Conservation (phyloP, 2,797 vertebrate species). For the Potorous gilbertii region DNA sequence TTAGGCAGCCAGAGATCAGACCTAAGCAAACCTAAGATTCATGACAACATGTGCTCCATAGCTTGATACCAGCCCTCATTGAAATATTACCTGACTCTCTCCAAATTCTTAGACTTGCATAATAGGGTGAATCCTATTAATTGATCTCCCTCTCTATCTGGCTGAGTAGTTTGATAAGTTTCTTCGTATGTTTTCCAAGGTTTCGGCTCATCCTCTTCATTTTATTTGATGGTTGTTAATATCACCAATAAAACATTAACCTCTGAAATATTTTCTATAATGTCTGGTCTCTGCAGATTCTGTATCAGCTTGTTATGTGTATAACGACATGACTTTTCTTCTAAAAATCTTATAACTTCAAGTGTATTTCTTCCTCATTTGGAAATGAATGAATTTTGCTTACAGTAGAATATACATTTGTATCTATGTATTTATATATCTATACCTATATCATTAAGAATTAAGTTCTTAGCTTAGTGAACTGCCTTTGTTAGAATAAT, state of each 20-base stretch:
- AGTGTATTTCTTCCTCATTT: not conserved
- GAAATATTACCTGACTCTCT: not conserved
- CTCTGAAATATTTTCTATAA: not conserved
- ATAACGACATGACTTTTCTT: not conserved
- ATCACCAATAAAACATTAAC: not conserved
- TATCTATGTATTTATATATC: not conserved
- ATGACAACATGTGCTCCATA: not conserved
- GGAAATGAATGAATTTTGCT: not conserved
- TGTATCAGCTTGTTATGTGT: not conserved
- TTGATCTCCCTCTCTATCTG: not conserved
- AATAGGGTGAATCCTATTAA: not conserved
- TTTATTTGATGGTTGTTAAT: not conserved
- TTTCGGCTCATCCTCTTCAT: not conserved
- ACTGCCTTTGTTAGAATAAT: not conserved
- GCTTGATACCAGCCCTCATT: not conserved
- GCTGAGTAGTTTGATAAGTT: not conserved
- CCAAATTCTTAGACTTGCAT: not conserved
- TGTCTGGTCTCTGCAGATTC: not conserved
- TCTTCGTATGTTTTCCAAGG: not conserved
- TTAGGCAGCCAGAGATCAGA: conserved; percentile 26
- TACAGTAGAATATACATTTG: not conserved
- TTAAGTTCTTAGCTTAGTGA: not conserved
- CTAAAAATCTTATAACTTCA: not conserved
- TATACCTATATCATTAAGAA: not conserved
- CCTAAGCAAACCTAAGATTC: not conserved